Evolutionary conservation across 2,797 vertebrate genomes (phyloP).

Genomic region (Sylvia borin): DNA sequence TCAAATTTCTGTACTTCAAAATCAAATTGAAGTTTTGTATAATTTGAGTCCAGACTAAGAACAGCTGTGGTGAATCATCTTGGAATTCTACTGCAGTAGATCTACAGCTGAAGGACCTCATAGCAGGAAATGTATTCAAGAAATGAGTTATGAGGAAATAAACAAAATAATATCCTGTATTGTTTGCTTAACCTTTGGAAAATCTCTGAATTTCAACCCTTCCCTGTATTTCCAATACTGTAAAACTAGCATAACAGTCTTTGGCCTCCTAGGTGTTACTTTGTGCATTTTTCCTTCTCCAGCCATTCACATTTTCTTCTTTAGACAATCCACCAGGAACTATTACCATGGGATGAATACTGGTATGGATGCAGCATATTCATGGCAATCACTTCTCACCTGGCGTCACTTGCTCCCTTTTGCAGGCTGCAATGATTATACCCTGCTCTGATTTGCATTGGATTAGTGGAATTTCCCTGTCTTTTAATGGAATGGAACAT

Average conservation of each 20-base stretch:
- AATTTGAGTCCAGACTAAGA: background rate
- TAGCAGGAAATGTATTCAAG: background rate
- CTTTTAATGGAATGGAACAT: constrained; percentile 44
- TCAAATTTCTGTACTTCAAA: background rate
- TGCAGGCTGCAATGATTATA: background rate
- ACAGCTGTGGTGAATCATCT: background rate
- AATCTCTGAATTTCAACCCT: background rate
- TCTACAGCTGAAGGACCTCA: background rate
- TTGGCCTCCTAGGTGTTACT: background rate
- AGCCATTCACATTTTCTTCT: background rate
- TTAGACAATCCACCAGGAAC: background rate
- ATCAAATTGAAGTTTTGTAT: background rate
- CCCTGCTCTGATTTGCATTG: background rate
- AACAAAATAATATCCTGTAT: background rate
- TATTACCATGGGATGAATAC: background rate
- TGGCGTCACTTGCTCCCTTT: background rate
- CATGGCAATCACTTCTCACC: background rate
- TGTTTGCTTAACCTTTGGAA: background rate
- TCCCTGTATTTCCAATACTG: background rate
- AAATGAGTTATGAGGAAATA: background rate
- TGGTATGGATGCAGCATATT: background rate
- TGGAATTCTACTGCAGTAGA: background rate
- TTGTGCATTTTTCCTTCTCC: background rate
- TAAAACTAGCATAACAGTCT: background rate
- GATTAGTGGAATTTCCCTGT: constrained; percentile 28